Conservation (phyloP, 2,113 vertebrate genomes). For the Tylochromis polylepis region DNA sequence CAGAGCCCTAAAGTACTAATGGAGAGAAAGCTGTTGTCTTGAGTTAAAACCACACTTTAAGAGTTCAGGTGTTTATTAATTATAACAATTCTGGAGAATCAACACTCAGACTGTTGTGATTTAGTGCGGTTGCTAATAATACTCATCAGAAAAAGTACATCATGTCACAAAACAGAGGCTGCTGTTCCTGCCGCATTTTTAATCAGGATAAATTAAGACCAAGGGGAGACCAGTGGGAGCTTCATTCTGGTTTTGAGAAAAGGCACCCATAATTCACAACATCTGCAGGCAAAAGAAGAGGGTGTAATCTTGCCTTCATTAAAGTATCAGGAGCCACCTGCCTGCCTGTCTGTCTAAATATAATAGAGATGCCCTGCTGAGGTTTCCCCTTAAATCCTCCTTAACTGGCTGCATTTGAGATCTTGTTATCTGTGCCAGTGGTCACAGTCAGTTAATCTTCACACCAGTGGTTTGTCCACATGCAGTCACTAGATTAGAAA, state of each 20-base stretch:
- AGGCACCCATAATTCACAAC: neutral
- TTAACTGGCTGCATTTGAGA: conserved; percentile 10
- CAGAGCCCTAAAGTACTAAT: neutral
- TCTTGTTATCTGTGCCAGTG: conserved; percentile 16
- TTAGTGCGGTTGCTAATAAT: neutral
- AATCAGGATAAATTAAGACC: neutral
- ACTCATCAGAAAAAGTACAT: neutral
- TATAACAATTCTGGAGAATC: neutral
- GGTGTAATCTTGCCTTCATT: neutral
- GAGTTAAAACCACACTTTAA: neutral
- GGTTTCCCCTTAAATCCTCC: neutral
- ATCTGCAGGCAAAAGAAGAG: neutral
- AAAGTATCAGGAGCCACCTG: neutral
- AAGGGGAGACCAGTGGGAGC: too few species aligned
- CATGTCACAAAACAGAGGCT: neutral
- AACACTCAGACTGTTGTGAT: neutral
- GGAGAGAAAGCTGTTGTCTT: neutral
- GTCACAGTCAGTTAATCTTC: conserved; percentile 4
- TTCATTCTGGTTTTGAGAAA: neutral
- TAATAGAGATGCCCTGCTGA: neutral
- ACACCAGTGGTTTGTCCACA: neutral
- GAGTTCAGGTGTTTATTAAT: neutral
- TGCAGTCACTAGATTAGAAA: neutral
- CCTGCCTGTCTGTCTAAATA: neutral
- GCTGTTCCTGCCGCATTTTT: neutral